These are phyloP conservation scores for Periophthalmus modestus DNA, from an alignment of 2,113 vertebrate species.

Conservation along the genomic window DNA sequence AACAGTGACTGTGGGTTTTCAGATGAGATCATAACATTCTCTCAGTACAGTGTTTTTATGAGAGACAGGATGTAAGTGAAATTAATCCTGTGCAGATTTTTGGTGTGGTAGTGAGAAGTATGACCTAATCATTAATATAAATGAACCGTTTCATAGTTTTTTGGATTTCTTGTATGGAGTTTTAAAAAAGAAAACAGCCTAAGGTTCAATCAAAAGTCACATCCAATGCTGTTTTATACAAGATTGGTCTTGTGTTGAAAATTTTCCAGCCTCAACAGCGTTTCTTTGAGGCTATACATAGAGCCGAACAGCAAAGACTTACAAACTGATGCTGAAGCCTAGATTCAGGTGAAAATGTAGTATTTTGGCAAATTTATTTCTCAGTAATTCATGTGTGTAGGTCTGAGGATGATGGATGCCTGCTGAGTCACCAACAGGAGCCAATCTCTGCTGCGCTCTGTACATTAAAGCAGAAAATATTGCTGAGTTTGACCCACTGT, in stretches of 20 bases:
- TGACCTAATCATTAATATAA: no score
- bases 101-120: no score
- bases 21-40: background rate
- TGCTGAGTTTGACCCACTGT: constrained; percentile 54
- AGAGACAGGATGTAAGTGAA: background rate
- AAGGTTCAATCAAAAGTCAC: background rate
- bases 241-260: background rate
- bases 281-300: background rate
- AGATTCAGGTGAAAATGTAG: constrained; percentile 20
- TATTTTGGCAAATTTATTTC: constrained; percentile 28
- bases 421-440: constrained; percentile 50
- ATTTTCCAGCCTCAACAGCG: constrained; percentile 4
- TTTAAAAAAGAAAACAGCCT: background rate
- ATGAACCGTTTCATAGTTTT: background rate
- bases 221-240: background rate
- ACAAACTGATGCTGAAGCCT: background rate
- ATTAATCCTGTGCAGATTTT: background rate
- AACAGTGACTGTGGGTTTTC: background rate
- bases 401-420: constrained; percentile 56
- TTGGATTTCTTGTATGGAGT: background rate
- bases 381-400: constrained; percentile 33
- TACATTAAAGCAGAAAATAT: constrained; percentile 59
- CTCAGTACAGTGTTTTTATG: no score
- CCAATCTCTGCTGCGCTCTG: constrained; percentile 39
- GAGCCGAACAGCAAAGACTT: background rate